These are phyloP conservation scores for Volucella bombylans DNA, from an alignment of 2,888 invertebrate genomes.

Conservation along the genomic window DNA sequence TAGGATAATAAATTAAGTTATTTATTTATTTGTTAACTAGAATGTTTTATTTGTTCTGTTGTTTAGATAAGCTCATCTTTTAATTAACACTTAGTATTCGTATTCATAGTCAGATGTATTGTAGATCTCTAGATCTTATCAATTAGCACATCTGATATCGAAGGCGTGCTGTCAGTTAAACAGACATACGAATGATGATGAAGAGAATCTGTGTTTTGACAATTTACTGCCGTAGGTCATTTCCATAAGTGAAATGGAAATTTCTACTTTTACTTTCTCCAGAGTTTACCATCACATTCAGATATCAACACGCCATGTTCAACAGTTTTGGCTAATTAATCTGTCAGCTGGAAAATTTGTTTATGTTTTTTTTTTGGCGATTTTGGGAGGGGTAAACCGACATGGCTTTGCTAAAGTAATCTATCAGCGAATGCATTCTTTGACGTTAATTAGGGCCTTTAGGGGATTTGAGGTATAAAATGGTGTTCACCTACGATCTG, in stretches of 20 bases:
- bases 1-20: slow-evolving; percentile 67
- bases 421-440: slow-evolving; percentile 4
- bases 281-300: neutral
- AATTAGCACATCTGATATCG: slow-evolving; percentile 40
- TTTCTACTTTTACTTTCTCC: slow-evolving; percentile 71
- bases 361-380: slow-evolving; percentile 8
- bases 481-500: slow-evolving; percentile 41
- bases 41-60: slow-evolving; percentile 31
- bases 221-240: slow-evolving; percentile 2
- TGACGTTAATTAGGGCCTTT: slow-evolving; percentile 27
- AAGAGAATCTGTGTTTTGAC: slow-evolving; percentile 18
- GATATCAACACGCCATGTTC: slow-evolving; percentile 1
- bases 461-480: slow-evolving; percentile 38
- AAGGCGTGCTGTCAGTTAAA: slow-evolving; percentile 42
- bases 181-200: slow-evolving; percentile 14
- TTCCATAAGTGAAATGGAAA: slow-evolving; percentile 56
- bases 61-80: slow-evolving; percentile 17
- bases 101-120: too few species aligned
- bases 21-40: slow-evolving; percentile 59
- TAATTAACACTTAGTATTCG: slow-evolving; percentile 15
- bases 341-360: slow-evolving; percentile 11
- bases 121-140: slow-evolving; percentile 26
- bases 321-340: slow-evolving; percentile 50
- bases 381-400: slow-evolving; percentile 21
- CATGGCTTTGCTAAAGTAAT: slow-evolving; percentile 5